A percentile compares a stretch with the other conserved stretches of the same genome.
Conservation (phyloP, 2,113 vertebrate species). For the Pseudorhombus dupliciocellatus region DNA sequence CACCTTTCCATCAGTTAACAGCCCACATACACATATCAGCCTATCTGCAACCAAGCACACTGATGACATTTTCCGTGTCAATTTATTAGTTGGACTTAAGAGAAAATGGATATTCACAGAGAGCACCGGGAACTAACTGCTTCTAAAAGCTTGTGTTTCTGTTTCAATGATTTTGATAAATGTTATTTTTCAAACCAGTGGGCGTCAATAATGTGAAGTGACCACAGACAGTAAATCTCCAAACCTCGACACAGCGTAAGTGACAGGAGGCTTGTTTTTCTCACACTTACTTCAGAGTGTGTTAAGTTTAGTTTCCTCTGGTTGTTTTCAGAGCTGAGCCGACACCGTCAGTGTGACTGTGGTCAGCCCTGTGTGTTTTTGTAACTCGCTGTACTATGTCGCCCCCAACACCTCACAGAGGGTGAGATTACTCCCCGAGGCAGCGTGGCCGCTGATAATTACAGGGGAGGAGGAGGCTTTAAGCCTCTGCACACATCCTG, state of each 20-base stretch:
- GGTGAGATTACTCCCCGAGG: conserved; percentile 65
- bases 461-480: conserved; percentile 54
- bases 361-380: conserved; percentile 29
- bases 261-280: too few relatives aligned
- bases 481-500: conserved; percentile 35
- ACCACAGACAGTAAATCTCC: background rate
- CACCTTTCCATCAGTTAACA: too few relatives aligned
- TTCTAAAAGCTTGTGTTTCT: background rate
- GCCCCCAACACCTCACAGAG: conserved; percentile 55
- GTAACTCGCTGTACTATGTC: conserved; percentile 25
- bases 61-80: too few relatives aligned
- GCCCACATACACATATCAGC: too few relatives aligned
- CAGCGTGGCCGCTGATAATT: conserved; percentile 51
- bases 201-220: background rate
- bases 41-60: too few relatives aligned
- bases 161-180: background rate
- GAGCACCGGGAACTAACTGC: background rate
- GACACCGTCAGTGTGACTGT: background rate
- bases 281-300: too few relatives aligned
- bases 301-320: background rate
- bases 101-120: background rate
- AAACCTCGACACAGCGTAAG: too few relatives aligned
- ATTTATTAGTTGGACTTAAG: too few relatives aligned
- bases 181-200: background rate
- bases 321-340: background rate